Evolutionary conservation across 1,140 invertebrate species (phyloP), one percentile per base, ranked within the genome.

Genomic region (Macrobrachium nipponense): DNA sequence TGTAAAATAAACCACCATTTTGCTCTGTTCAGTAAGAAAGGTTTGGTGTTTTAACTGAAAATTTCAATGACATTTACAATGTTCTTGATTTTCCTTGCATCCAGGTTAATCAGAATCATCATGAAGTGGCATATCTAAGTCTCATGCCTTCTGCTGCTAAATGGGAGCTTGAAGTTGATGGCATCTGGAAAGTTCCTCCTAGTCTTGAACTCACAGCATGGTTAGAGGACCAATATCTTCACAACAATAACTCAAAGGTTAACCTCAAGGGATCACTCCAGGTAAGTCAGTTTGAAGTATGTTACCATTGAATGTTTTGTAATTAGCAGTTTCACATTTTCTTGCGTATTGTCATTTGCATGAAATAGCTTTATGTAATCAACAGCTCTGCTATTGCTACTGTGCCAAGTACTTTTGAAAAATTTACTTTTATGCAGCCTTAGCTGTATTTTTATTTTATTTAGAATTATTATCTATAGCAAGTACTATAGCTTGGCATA

Each of bases 101-200:
- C 6, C 36, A 88, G 86, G 58, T 83, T n/a, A 86, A 70, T 77
- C 75, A 62, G 36, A 78, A 51, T 23, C 88, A 80, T 68, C 89
- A 92, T 88, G 95, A 96, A 90, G 91, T 96, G 51, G 93, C 94
- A 0, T 94, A 95, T 88, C 90, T 94, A 2, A 94, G 94, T 88
- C 82, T 96, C 12, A 93, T 92, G 2, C 94, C 95, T 89, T 94
- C 94, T 0, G 93, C 95, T 0, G 94, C 96, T 0, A 92, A 94
- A 81, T 97, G 96, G 96, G 95, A 96, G 91, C 93, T 97, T 0
- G 95, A 95, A 89, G 94, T 96, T 6, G 94, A 95, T 60, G 94
- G 94, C 89, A 93, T 93, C 87, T 96, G 95, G 95, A 96, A 96
- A 90, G 92, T 94, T 72, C 91, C 96, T 10, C 87, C 87, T 0